Base-by-base conservation (phyloP, 2,888 invertebrate genomes). In the Nineta flava region DNA sequence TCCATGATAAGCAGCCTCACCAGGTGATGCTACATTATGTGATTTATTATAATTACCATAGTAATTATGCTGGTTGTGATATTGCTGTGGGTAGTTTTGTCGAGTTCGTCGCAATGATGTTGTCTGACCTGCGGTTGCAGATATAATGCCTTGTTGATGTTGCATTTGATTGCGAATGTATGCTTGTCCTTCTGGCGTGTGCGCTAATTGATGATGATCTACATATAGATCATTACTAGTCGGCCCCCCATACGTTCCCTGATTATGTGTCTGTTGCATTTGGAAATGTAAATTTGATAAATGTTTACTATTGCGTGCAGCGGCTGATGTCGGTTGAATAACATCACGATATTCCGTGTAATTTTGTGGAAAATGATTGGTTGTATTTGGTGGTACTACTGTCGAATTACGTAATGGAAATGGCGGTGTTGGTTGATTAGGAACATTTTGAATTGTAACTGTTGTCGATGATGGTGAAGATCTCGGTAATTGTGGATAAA, bases 381-480 rank as follows among this genome's bases (percentile, higher is more conserved):
- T 26, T 2, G 62, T 55, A 47, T 61, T 63, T 2, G 64, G 65
- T 26, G 26, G 26, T 26, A 26, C 7, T 26, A 7, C 19, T 61
- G 68, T 69, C 61, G 63, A 61, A 51, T 72, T 75, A 60, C 75
- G 67, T 53, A 71, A 72, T 10, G 72, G 74, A 57, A 76, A 77
- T 1, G 76, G 73, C 15, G 49, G 49, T 3, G 76, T 75, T 62
- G 76, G 72, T 31, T 73, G 68, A 58, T 74, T 76, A 16, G 75
- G 74, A 55, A 77, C 74, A 50, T 75, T 72, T 62, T 76, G 77
- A 56, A 66, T 63, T 46, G 68, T 67, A 50, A 65, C 68, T 44
- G 74, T 73, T 58, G 73, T 72, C 50, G 75, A 72, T 1, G 82
- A 81, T 1, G 83, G 83, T 2, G 83, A 83, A 9, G 82, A 80